These are phyloP conservation scores for Falco rusticolus DNA, from an alignment of 2,797 vertebrate species.

Conservation along the genomic window DNA sequence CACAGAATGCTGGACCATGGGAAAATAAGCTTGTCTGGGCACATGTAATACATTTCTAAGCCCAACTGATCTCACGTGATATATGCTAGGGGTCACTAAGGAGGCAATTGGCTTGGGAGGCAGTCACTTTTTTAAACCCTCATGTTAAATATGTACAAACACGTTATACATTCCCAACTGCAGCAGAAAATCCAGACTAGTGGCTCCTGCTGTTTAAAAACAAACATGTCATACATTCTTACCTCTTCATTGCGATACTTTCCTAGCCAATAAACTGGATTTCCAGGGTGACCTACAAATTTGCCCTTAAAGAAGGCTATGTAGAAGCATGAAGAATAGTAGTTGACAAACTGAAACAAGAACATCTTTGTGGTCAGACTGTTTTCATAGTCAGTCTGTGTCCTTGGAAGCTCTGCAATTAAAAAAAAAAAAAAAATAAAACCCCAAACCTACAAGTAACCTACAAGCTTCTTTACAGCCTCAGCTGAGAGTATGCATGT, in stretches of 20 bases:
- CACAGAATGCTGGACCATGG: background rate
- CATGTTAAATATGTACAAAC: background rate
- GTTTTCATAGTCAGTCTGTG: slow-evolving; percentile 93
- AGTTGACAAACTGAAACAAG: slow-evolving; percentile 96
- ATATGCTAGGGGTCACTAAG: background rate
- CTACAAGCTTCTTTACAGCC: background rate
- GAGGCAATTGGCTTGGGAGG: background rate
- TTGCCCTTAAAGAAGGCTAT: slow-evolving; percentile 95
- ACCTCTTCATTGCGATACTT: slow-evolving; percentile 94
- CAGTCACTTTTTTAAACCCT: background rate
- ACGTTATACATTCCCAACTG: background rate
- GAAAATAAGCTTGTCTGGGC: background rate
- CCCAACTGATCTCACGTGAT: fast-evolving
- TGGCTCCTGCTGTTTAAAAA: background rate
- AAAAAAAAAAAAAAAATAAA: background rate
- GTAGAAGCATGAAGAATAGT: slow-evolving; percentile 96
- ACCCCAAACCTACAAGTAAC: background rate
- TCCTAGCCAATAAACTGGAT: slow-evolving; percentile 88
- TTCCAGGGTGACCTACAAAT: slow-evolving; percentile 87
- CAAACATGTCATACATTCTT: background rate
- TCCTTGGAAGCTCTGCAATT: slow-evolving; percentile 89
- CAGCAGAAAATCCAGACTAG: background rate
- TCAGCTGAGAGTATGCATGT: background rate
- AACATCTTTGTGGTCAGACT: slow-evolving; percentile 97
- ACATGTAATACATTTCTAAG: background rate